Evolutionary conservation across 2,113 vertebrate genomes (phyloP).

Genomic region (Rafetus swinhoei): DNA sequence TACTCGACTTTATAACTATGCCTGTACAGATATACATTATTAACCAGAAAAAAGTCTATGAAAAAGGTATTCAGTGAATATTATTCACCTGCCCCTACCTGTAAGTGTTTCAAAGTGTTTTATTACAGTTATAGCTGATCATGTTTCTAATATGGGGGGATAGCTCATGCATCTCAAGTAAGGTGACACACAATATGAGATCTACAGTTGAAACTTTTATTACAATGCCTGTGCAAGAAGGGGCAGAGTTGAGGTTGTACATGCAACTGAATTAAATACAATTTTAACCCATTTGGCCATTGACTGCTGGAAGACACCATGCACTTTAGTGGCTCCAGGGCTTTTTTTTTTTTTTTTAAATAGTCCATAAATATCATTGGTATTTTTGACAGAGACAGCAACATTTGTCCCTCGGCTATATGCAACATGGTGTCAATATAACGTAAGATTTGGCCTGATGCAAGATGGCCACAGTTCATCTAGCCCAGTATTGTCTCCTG

Average conservation of each 20-base stretch:
- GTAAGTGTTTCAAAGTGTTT: neutral
- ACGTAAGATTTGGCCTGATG: neutral
- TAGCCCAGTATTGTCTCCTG: neutral
- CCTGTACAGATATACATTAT: neutral
- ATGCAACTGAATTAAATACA: neutral
- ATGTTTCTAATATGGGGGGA: neutral
- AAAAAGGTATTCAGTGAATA: neutral
- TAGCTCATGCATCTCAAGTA: neutral
- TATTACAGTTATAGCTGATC: neutral
- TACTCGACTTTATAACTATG: neutral
- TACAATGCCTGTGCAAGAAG: neutral
- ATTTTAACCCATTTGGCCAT: neutral
- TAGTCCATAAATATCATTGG: neutral
- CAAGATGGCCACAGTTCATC: neutral
- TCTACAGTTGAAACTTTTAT: neutral
- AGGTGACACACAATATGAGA: neutral
- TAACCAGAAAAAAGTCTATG: neutral
- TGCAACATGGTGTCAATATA: neutral
- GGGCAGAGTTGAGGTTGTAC: neutral
- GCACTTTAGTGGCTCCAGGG: neutral
- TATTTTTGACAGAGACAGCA: neutral
- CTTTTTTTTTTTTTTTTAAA: neutral
- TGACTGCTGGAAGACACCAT: neutral
- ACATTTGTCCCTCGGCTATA: neutral
- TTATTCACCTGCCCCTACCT: neutral